Conservation (phyloP, 1,140 invertebrate species). For the Macrobrachium rosenbergii region DNA sequence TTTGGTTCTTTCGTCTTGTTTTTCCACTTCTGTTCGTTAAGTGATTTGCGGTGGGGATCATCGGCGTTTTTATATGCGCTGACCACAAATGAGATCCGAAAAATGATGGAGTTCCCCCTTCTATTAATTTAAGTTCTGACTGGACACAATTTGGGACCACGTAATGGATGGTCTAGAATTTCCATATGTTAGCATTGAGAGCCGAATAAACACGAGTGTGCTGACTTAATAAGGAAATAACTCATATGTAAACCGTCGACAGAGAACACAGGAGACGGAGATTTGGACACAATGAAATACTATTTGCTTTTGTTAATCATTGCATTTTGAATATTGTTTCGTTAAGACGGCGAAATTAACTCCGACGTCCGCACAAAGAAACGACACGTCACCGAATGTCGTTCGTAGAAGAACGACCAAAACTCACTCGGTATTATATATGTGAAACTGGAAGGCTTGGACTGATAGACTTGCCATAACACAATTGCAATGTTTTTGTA, state of each 20-base stretch:
- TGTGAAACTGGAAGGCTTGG: too few relatives aligned
- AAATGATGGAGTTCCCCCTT: slow-evolving; percentile 23
- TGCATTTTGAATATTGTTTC: not conserved
- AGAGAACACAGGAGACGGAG: slow-evolving; percentile 5
- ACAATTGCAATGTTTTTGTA: too few relatives aligned
- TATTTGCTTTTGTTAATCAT: not conserved
- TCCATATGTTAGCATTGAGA: slow-evolving; percentile 61
- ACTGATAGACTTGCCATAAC: too few relatives aligned
- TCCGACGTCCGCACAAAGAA: too few relatives aligned
- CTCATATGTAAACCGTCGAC: slow-evolving; percentile 19
- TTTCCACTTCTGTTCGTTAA: not conserved
- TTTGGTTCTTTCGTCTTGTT: not conserved
- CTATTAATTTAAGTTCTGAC: slow-evolving; percentile 29
- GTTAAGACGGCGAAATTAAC: too few relatives aligned
- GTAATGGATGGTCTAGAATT: slow-evolving; percentile 55
- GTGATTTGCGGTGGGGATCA: not conserved
- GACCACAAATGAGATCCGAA: not conserved
- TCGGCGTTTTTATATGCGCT: not conserved
- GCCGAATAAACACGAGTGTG: slow-evolving; percentile 53
- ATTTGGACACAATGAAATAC: not conserved
- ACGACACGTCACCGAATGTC: too few relatives aligned
- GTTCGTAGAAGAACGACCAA: too few relatives aligned
- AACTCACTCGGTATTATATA: too few relatives aligned
- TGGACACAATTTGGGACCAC: slow-evolving; percentile 47
- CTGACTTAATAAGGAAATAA: slow-evolving; percentile 62